Conservation (phyloP, 2,797 vertebrate species). For the Lemur catta region DNA sequence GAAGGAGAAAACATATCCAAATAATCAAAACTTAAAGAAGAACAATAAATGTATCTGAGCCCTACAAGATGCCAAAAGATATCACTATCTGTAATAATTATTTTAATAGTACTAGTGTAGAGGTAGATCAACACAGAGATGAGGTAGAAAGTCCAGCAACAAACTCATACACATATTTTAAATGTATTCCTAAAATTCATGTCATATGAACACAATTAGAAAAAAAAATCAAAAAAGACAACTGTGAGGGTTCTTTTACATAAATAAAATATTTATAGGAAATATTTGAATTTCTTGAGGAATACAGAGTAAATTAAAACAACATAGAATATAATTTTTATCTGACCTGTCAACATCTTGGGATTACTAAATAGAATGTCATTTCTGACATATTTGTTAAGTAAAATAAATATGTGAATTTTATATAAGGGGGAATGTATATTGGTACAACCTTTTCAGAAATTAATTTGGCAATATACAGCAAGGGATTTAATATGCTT, state of each 20-base stretch:
- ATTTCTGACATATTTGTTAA: background rate
- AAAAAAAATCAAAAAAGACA: background rate
- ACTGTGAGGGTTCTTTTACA: background rate
- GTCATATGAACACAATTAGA: background rate
- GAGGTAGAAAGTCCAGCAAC: background rate
- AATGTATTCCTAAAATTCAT: background rate
- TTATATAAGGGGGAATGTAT: background rate
- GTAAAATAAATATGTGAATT: background rate
- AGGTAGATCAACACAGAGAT: background rate
- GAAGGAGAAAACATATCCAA: slow-evolving; percentile 15
- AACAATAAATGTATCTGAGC: slow-evolving; percentile 19
- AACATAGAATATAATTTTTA: background rate
- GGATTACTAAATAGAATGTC: background rate
- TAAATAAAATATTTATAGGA: background rate
- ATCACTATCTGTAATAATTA: background rate
- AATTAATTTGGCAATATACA: background rate
- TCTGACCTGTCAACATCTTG: background rate
- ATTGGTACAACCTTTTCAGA: background rate
- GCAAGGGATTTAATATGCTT: background rate
- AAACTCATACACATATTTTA: background rate
- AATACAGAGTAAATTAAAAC: background rate
- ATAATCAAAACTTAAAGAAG: slow-evolving; percentile 34
- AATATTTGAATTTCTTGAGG: background rate
- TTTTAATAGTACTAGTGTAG: background rate
- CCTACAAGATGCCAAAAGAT: background rate